These are phyloP conservation scores for Drosophila paulistorum DNA, from an alignment of 1,140 invertebrate genomes.

Conservation along the genomic window DNA sequence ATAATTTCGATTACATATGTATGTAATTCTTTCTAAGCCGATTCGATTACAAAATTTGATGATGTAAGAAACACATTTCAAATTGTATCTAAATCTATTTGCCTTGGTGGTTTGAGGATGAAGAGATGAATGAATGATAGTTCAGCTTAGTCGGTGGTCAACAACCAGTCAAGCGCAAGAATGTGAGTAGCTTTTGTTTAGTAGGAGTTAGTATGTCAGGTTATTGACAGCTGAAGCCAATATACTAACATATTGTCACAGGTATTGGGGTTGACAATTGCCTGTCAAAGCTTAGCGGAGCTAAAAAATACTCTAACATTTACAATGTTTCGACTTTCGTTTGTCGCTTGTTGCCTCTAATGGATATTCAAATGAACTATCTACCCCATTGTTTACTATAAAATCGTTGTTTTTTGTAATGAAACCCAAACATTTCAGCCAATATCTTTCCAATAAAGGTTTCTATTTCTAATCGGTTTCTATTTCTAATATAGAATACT, in stretches of 20 bases:
- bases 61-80: conserved; percentile 17
- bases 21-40: conserved; percentile 8
- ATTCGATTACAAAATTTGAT: conserved; percentile 25
- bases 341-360: too few species aligned
- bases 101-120: conserved; percentile 13
- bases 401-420: too few species aligned
- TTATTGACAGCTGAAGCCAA: conserved; percentile 46
- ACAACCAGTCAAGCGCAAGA: conserved; percentile 47
- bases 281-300: conserved; percentile 3
- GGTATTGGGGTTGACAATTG: conserved; percentile 43
- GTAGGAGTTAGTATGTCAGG: conserved; percentile 21
- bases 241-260: conserved; percentile 24
- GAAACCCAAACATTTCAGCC: too few species aligned
- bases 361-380: too few species aligned
- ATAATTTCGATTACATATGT: background rate
- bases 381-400: too few species aligned
- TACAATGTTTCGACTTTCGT: background rate
- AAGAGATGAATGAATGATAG: too few species aligned
- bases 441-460: too few species aligned
- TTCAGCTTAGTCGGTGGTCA: conserved; percentile 29
- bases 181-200: conserved; percentile 26
- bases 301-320: background rate
- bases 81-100: conserved; percentile 8
- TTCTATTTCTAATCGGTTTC: too few species aligned
- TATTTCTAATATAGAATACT: too few species aligned